Conservation (phyloP, 2,113 vertebrate genomes). For the Scomber scombrus region DNA sequence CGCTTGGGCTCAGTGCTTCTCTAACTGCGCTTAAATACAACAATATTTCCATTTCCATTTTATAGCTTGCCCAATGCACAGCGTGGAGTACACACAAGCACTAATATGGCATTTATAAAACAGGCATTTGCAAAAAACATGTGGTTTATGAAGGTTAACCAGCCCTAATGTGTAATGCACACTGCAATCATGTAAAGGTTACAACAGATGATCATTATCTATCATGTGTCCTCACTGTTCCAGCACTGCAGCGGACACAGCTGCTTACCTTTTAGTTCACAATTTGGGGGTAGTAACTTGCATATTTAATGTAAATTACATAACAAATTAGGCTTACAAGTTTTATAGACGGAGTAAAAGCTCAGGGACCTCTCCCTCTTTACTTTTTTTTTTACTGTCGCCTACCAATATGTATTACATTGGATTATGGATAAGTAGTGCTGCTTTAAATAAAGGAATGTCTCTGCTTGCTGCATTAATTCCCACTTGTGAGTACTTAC, state of each 20-base stretch:
- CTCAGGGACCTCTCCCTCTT: neutral
- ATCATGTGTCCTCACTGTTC: conserved; percentile 11
- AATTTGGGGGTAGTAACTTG: conserved; percentile 10
- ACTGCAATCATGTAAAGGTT: conserved; percentile 48
- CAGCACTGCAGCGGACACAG: neutral
- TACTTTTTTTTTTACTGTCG: neutral
- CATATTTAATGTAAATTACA: conserved; percentile 30
- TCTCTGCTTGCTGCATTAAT: neutral
- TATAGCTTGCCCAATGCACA: neutral
- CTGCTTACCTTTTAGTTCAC: conserved; percentile 16
- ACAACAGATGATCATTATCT: conserved; percentile 14
- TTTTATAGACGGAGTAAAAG: conserved; percentile 10
- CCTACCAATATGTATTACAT: neutral
- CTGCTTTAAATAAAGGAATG: neutral
- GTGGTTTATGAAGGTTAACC: conserved; percentile 31
- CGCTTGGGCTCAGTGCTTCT: neutral
- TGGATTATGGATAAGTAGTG: conserved; percentile 13
- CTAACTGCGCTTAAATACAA: conserved; percentile 11
- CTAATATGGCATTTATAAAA: conserved; percentile 24
- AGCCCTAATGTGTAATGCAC: conserved; percentile 34
- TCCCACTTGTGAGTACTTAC: neutral
- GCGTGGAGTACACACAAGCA: neutral
- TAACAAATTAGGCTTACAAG: conserved; percentile 16
- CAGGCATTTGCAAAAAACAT: neutral
- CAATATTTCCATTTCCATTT: neutral